phyloP scores from a whole-genome alignment of 2,113 vertebrate genomes.

The Alethe diademata region DNA sequence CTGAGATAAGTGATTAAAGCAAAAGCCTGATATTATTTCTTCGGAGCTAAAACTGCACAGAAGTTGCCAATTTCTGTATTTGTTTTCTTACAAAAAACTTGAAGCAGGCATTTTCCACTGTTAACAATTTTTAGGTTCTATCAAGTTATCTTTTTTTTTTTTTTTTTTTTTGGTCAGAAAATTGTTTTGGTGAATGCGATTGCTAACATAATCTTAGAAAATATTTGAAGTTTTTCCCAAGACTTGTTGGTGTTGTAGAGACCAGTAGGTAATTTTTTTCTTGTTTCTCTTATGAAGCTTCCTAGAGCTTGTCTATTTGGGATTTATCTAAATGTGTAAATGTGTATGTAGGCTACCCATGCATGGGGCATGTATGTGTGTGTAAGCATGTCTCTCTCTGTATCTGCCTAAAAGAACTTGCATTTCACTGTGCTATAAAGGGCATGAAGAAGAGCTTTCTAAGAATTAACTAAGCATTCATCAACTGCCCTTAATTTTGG shows the following conservation, averaged over 20 bases:
- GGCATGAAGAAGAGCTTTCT: not conserved
- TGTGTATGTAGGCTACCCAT: not conserved
- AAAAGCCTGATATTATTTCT: conserved; percentile 25
- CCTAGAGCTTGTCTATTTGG: not conserved
- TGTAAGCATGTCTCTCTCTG: not conserved
- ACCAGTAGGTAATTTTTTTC: conserved; percentile 10
- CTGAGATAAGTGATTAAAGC: conserved; percentile 37
- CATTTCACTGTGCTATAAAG: not conserved
- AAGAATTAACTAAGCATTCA: not conserved
- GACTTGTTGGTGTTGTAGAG: not conserved
- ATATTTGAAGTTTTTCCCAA: not conserved
- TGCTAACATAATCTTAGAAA: not conserved
- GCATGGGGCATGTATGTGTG: not conserved
- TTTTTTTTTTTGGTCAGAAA: not conserved
- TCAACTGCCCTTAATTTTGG: not conserved
- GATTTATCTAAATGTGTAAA: not conserved
- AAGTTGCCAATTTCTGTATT: conserved; percentile 22
- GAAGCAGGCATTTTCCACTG: not conserved
- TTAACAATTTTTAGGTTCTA: not conserved
- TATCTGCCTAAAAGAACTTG: not conserved
- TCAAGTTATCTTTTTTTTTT: not conserved
- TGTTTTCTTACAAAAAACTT: conserved; percentile 4
- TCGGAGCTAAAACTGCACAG: conserved; percentile 1
- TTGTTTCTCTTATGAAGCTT: not conserved
- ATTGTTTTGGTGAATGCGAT: not conserved